phyloP scores from a whole-genome alignment of 2,797 vertebrate species.

The Onychomys arenicola region DNA sequence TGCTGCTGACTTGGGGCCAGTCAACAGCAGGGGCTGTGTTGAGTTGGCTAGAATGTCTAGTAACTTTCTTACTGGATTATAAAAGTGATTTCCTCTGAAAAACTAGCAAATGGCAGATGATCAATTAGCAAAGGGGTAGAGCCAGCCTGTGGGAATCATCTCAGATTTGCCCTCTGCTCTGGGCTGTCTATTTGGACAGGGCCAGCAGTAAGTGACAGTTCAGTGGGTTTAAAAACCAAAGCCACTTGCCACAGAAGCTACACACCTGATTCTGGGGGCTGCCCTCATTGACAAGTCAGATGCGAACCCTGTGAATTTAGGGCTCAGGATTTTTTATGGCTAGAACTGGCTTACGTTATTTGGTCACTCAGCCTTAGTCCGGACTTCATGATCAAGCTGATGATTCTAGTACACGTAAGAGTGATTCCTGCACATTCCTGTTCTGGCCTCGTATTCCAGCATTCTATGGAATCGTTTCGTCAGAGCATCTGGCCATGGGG shows the following conservation, averaged over 20 bases:
- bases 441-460: background rate
- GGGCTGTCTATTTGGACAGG: background rate
- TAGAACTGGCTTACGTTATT: slow-evolving; percentile 43
- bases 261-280: background rate
- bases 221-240: background rate
- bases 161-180: background rate
- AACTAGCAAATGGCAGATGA: background rate
- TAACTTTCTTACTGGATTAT: background rate
- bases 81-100: slow-evolving; percentile 55
- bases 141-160: background rate
- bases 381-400: background rate
- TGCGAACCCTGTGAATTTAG: slow-evolving; percentile 6
- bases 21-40: background rate
- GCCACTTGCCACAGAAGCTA: background rate
- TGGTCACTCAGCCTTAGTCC: background rate
- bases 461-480: background rate
- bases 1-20: background rate
- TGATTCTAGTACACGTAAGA: background rate
- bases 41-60: slow-evolving; percentile 28
- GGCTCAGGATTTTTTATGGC: background rate
- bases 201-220: background rate
- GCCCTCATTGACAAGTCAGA: background rate
- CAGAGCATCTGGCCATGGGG: background rate
- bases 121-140: background rate
- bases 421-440: background rate